These are phyloP conservation scores for Varanus komodoensis DNA, from an alignment of 2,113 vertebrate species.

Conservation along the genomic window DNA sequence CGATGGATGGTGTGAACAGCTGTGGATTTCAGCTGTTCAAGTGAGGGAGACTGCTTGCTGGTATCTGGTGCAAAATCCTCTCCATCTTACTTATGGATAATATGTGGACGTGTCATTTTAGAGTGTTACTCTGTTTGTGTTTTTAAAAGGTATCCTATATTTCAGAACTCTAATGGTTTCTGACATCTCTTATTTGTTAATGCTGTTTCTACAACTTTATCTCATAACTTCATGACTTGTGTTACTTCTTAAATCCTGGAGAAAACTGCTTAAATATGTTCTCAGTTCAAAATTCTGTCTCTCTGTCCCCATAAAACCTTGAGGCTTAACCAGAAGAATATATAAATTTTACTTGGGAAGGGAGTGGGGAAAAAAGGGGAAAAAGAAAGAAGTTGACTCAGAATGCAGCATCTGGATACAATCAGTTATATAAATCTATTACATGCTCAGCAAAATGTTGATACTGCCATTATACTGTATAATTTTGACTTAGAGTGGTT, in stretches of 20 bases:
- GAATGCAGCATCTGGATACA: constrained; percentile 1
- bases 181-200: not conserved
- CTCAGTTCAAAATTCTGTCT: not conserved
- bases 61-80: not conserved
- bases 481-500: constrained; percentile 19
- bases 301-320: too few relatives aligned
- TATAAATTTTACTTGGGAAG: not conserved
- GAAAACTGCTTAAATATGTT: not conserved
- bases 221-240: not conserved
- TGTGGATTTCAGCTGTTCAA: constrained; percentile 12
- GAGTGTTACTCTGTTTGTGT: not conserved
- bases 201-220: not conserved
- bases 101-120: not conserved
- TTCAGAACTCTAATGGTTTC: not conserved
- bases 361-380: too few relatives aligned
- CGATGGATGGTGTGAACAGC: constrained; percentile 3
- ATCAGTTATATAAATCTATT: constrained; percentile 19
- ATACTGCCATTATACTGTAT: constrained; percentile 9
- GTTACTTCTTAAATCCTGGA: not conserved
- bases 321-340: constrained; percentile 9
- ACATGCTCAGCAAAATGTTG: constrained; percentile 24
- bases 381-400: not conserved
- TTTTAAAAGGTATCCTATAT: not conserved
- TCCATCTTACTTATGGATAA: not conserved
- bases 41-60: not conserved